Base-by-base conservation (phyloP, 1,140 invertebrate genomes). In the Papilio helenus region DNA sequence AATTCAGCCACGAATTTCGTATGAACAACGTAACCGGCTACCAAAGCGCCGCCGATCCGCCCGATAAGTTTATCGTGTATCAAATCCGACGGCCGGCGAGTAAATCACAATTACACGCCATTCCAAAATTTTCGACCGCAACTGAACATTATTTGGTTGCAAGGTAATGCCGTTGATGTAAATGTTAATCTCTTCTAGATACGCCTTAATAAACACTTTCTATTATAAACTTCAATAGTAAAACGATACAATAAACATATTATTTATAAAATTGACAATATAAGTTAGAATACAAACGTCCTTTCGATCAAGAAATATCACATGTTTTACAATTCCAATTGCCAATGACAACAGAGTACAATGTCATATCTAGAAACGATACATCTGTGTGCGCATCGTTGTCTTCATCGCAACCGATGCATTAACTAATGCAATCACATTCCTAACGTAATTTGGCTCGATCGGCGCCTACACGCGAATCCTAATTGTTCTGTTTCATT, bases 31-130 rank as follows among this genome's bases (percentile, higher is more conserved):
- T 34, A 29, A 29, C 44, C 34, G 72, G 74, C 81, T 85, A 83
- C 79, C 80, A 81, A 79, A 82, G 79, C 72, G 55, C 68, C 79
- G 79, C 39, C 72, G 76, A 80, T 81, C 73, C 72, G 81, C 39
- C 76, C 82, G 86, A 89, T 90, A 90, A 88, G 80, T 87, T 87
- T 90, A 92, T 92, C 88, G 86, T 85, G 84, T 88, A 88, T 90
- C 90, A 89, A 84, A 90, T 84, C 82, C 81, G 85, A 73, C 79
- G 55, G 72, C 42, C 74, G 74, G 74, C 85, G 72, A 87, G 86
- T 90, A 89, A 88, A 90, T 92, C 90, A 90, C 89, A 90, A 90
- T 92, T 90, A 90, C 86, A 86, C 80, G 85, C 79, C 85, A 90
- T 88, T 79, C 85, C 85, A 87, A 90, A 89, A 91, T 91, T 90